Percentiles rank a stretch among this genome's conserved stretches.
These are phyloP conservation scores for Oconnorella tubifera DNA, from an alignment of 2,888 invertebrate species.

Conservation along the genomic window DNA sequence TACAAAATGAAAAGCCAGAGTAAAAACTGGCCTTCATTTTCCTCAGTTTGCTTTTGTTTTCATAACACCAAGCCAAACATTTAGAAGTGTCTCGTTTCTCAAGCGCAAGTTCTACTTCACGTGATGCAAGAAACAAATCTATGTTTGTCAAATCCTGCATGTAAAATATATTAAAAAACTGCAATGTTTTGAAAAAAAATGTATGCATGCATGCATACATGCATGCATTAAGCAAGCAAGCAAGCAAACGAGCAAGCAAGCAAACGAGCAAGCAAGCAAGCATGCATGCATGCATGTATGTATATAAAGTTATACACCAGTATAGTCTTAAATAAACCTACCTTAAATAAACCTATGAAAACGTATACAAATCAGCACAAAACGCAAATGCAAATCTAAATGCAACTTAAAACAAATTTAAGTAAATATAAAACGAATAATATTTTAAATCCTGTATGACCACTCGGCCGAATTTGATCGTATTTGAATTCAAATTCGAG, in stretches of 20 bases:
- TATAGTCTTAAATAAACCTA: no score
- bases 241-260: constrained; percentile 5
- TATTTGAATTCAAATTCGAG: not conserved
- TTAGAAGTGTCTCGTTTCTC: constrained; percentile 76
- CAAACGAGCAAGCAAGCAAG: not conserved
- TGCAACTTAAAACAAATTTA: no score
- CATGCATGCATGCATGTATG: not conserved
- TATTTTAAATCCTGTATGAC: not conserved
- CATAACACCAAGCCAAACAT: constrained; percentile 92
- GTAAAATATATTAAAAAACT: constrained; percentile 3
- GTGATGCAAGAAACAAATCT: constrained; percentile 62
- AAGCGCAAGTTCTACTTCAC: constrained; percentile 72
- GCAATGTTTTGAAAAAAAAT: not conserved
- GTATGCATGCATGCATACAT: not conserved
- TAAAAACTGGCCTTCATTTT: constrained; percentile 80
- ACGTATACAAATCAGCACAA: not conserved
- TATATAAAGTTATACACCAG: not conserved
- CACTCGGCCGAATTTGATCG: not conserved
- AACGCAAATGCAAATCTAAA: not conserved
- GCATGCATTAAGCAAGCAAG: constrained; percentile 2
- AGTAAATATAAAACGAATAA: no score
- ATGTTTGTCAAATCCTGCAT: constrained; percentile 82
- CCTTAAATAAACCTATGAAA: no score
- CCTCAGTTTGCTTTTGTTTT: constrained; percentile 88
- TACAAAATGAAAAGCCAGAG: no score